A percentile compares a stretch with the other conserved stretches of the same genome.
These are phyloP conservation scores for Daubentonia madagascariensis DNA, from an alignment of 2,113 vertebrate genomes.

Conservation along the genomic window DNA sequence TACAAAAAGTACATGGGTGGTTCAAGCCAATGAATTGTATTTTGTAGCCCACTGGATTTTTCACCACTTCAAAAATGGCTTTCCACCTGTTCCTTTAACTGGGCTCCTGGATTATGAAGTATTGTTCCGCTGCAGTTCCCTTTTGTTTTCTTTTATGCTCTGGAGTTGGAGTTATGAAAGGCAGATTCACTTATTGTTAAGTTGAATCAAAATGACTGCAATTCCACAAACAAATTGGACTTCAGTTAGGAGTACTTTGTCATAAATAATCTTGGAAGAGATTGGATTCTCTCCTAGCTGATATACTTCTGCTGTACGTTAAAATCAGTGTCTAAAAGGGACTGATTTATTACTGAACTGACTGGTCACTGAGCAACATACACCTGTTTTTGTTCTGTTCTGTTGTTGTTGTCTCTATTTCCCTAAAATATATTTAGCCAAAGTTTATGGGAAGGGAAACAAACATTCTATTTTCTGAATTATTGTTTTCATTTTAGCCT, in stretches of 20 bases:
- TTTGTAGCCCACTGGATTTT: slow-evolving; percentile 42
- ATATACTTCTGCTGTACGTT: slow-evolving; percentile 65
- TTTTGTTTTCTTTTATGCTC: slow-evolving; percentile 77
- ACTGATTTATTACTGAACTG: slow-evolving; percentile 74
- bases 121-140: slow-evolving; percentile 10
- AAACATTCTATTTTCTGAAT: slow-evolving; percentile 55
- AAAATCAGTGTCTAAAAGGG: slow-evolving; percentile 69
- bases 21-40: slow-evolving; percentile 50
- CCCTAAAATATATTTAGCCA: slow-evolving; percentile 70
- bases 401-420: slow-evolving; percentile 70
- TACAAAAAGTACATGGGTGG: neutral
- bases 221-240: slow-evolving; percentile 84
- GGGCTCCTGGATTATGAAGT: slow-evolving; percentile 68
- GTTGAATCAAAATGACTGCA: slow-evolving; percentile 80
- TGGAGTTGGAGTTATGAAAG: slow-evolving; percentile 61
- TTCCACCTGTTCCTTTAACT: slow-evolving; percentile 76
- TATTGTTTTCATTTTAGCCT: slow-evolving; percentile 61
- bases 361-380: slow-evolving; percentile 50
- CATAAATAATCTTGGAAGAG: slow-evolving; percentile 83
- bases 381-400: slow-evolving; percentile 71
- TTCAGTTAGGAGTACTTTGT: slow-evolving; percentile 78
- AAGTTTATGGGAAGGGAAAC: slow-evolving; percentile 71
- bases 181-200: slow-evolving; percentile 83
- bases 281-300: slow-evolving; percentile 77
- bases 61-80: slow-evolving; percentile 55